Conservation (phyloP, 2,113 vertebrate species). For the Anser brachyrhynchus region DNA sequence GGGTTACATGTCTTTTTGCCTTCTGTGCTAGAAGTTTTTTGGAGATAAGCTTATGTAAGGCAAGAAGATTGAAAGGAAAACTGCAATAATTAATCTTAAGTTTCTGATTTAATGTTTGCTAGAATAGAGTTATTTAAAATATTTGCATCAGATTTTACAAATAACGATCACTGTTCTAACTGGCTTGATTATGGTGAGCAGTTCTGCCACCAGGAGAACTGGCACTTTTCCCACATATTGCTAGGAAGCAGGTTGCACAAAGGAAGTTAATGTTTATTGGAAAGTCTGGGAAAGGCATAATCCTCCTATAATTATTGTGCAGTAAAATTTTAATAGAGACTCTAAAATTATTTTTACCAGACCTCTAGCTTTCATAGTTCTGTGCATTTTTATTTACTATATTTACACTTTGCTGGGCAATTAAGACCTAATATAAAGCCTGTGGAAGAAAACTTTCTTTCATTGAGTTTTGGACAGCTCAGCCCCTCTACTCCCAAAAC, state of each 20-base stretch:
- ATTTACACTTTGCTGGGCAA: background rate
- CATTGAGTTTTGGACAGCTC: background rate
- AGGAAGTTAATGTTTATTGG: constrained; percentile 26
- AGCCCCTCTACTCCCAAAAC: background rate
- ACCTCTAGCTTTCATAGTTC: background rate
- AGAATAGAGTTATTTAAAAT: background rate
- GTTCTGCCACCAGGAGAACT: background rate
- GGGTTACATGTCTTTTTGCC: constrained; percentile 36
- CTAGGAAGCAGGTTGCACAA: constrained; percentile 38
- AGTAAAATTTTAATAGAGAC: background rate
- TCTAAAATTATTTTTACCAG: background rate
- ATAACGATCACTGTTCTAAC: constrained; percentile 20
- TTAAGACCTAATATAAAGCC: background rate
- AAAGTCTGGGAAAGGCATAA: constrained; percentile 7
- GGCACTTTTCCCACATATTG: background rate
- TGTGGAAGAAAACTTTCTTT: background rate
- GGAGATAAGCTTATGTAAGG: background rate
- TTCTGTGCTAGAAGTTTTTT: constrained; percentile 30
- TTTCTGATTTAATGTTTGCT: background rate
- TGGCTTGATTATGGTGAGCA: background rate
- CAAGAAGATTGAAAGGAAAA: constrained; percentile 59
- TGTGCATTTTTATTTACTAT: background rate
- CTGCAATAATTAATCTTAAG: background rate
- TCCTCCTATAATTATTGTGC: background rate
- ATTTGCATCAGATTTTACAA: constrained; percentile 34